Conservation (phyloP, 1,140 invertebrate genomes). For the Diachasma alloeum region DNA sequence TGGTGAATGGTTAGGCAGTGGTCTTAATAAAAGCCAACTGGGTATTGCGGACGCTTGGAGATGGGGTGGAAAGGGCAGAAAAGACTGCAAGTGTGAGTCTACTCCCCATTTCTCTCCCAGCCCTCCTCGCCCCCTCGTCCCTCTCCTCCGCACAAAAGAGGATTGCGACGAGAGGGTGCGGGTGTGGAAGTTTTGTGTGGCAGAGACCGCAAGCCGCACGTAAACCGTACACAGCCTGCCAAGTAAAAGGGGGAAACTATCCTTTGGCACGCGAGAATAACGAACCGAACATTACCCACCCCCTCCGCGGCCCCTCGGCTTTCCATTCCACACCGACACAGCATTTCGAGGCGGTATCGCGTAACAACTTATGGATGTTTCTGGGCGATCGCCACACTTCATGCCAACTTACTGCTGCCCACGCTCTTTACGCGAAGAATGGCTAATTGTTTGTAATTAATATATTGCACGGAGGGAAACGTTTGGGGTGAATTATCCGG, state of each 20-base stretch:
- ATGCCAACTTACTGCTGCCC: not conserved
- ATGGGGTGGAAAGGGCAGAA: not conserved
- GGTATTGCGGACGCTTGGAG: not conserved
- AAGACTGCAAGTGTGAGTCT: not conserved
- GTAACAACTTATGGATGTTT: slow-evolving; percentile 17
- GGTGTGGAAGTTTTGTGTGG: slow-evolving; percentile 20
- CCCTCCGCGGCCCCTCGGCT: not conserved
- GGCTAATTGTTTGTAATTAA: slow-evolving; percentile 56
- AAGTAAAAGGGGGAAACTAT: slow-evolving; percentile 41
- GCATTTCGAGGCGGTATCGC: not conserved
- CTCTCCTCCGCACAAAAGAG: not conserved
- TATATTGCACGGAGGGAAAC: slow-evolving; percentile 40
- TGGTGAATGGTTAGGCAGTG: not conserved
- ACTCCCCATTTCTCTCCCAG: not conserved
- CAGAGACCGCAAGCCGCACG: slow-evolving; percentile 31
- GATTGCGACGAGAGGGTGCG: not conserved
- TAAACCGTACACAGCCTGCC: slow-evolving; percentile 39
- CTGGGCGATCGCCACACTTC: not conserved
- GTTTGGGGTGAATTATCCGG: too few species aligned
- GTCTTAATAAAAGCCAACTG: slow-evolving; percentile 16
- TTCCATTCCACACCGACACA: not conserved
- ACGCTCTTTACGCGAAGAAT: slow-evolving; percentile 35
- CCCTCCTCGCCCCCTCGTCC: not conserved
- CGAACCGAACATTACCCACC: slow-evolving; percentile 47
- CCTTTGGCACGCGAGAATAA: slow-evolving; percentile 50